Percentiles rank a stretch among this genome's conserved stretches.
Evolutionary conservation across 2,797 vertebrate species (phyloP).

Genomic region (Lepilemur ruficaudatus): DNA sequence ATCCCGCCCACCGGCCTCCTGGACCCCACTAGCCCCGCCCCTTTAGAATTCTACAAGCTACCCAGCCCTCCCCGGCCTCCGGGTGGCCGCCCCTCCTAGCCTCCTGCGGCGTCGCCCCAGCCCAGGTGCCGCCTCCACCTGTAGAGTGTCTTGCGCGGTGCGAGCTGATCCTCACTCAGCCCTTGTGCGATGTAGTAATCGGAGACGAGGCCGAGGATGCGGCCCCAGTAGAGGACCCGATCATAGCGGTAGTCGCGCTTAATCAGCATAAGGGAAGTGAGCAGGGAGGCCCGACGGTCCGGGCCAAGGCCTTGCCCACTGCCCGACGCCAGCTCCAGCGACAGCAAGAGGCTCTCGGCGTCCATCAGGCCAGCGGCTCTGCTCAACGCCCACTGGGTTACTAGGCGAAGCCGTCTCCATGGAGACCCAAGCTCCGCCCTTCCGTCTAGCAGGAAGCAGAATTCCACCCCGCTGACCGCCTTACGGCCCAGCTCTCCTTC

Average conservation of each 20-base stretch:
- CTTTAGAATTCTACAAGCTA: background rate
- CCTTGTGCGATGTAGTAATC: conserved; percentile 94
- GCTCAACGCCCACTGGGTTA: background rate
- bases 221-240: conserved; percentile 93
- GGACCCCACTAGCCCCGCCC: background rate
- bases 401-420: conserved; percentile 67
- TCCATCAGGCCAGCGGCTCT: conserved; percentile 85
- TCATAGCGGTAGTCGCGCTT: conserved; percentile 90
- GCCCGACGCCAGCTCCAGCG: conserved; percentile 87
- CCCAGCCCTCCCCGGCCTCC: background rate
- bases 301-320: conserved; percentile 87
- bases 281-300: conserved; percentile 89
- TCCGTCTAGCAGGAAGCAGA: conserved; percentile 65
- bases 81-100: background rate
- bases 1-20: background rate
- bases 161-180: conserved; percentile 88
- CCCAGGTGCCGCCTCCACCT: conserved; percentile 85
- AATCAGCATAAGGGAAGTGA: conserved; percentile 88
- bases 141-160: conserved; percentile 88
- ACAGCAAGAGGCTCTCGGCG: conserved; percentile 81
- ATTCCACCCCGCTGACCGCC: background rate
- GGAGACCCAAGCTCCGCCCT: conserved; percentile 48
- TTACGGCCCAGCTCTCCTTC: background rate
- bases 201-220: conserved; percentile 88
- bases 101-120: background rate